These are phyloP conservation scores for Brachirus orientalis DNA, from an alignment of 2,113 vertebrate species.

Conservation along the genomic window DNA sequence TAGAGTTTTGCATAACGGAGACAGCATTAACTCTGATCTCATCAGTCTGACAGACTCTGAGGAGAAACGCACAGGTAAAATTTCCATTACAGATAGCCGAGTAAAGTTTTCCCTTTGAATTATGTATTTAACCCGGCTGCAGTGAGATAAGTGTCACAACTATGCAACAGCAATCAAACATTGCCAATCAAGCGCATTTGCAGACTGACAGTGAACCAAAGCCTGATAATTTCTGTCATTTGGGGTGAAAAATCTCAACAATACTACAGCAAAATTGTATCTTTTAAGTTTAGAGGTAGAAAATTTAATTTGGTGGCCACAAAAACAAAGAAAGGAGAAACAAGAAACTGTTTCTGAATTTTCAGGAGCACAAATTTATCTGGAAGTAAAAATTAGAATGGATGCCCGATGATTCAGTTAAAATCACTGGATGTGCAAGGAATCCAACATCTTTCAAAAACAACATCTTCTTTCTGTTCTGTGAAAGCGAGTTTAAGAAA, in stretches of 20 bases:
- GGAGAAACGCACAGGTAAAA: constrained; percentile 52
- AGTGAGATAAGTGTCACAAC: constrained; percentile 31
- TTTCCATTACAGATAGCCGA: constrained; percentile 64
- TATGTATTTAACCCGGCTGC: constrained; percentile 32
- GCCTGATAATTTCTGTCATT: constrained; percentile 23
- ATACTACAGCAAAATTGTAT: neutral
- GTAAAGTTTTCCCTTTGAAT: constrained; percentile 39
- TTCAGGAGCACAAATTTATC: constrained; percentile 1
- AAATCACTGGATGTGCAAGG: neutral
- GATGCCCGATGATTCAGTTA: constrained; percentile 19
- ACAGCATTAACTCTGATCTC: constrained; percentile 55
- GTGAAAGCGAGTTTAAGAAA: neutral
- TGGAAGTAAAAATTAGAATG: constrained; percentile 5
- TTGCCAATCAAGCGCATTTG: constrained; percentile 20
- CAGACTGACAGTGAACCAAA: constrained; percentile 28
- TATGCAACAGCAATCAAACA: constrained; percentile 19
- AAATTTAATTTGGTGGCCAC: too few relatives aligned
- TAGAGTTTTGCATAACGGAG: constrained; percentile 37
- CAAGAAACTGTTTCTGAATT: constrained; percentile 1
- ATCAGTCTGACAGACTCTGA: constrained; percentile 29
- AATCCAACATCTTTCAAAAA: constrained; percentile 6
- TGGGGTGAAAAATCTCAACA: neutral
- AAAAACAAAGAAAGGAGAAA: constrained; percentile 16
- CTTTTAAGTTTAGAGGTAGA: neutral
- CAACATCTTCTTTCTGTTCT: neutral